A percentile compares a stretch with the other conserved stretches of the same genome.
Conservation (phyloP, 2,888 invertebrate genomes). For the Archaeoteleia sp. region DNA sequence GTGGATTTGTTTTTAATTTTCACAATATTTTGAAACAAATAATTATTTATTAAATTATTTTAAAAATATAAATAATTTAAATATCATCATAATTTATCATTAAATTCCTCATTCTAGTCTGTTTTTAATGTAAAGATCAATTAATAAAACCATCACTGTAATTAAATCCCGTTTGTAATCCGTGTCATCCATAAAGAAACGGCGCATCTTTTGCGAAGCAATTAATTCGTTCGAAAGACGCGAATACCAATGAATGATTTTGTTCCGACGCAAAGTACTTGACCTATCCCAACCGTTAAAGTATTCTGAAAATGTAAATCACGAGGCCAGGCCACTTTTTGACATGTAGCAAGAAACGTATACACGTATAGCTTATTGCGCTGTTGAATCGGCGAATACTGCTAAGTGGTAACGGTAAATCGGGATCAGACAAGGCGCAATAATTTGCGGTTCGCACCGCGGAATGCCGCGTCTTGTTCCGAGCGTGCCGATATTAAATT, state of each 20-base stretch:
- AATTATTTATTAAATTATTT: too few relatives aligned
- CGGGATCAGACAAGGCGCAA: constrained; percentile 59
- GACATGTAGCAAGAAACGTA: constrained; percentile 16
- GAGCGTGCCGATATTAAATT: constrained; percentile 50
- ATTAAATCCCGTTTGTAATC: too few relatives aligned
- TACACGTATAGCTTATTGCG: constrained; percentile 26
- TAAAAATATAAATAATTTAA: too few relatives aligned
- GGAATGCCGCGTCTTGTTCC: constrained; percentile 50
- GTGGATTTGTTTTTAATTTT: too few relatives aligned
- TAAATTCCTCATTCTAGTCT: too few relatives aligned
- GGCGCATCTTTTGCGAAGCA: too few relatives aligned
- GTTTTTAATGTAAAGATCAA: too few relatives aligned
- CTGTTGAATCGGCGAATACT: constrained; percentile 42
- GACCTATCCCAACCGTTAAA: constrained; percentile 26
- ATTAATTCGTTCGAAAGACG: too few relatives aligned
- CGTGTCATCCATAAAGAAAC: too few relatives aligned
- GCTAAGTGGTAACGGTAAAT: constrained; percentile 62
- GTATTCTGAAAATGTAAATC: constrained; percentile 34
- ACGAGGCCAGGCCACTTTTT: constrained; percentile 36
- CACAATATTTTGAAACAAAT: too few relatives aligned
- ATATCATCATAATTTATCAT: too few relatives aligned
- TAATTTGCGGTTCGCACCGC: constrained; percentile 52
- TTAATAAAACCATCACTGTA: too few relatives aligned
- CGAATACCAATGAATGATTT: constrained; percentile 12
- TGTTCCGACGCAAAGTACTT: constrained; percentile 13